phyloP scores from a whole-genome alignment of 2,888 invertebrate genomes.

The Seira musarum region DNA sequence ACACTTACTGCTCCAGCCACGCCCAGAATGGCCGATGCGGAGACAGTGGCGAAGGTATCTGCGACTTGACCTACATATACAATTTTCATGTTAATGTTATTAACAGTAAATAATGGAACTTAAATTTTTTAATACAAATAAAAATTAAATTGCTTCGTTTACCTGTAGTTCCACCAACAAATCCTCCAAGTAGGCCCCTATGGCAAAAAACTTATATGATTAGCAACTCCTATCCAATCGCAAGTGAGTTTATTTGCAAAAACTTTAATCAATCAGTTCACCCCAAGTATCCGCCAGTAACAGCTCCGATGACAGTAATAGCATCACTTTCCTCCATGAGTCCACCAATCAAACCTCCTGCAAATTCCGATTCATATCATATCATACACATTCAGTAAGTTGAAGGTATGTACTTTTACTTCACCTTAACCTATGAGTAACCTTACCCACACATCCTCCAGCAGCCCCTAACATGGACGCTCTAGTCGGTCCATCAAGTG shows the following conservation, averaged over 20 bases:
- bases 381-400: too few species aligned
- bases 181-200: conserved; percentile 42
- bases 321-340: conserved; percentile 21
- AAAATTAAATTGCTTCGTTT: neutral
- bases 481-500: conserved; percentile 21
- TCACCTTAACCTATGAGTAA: neutral
- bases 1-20: conserved; percentile 25
- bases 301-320: conserved; percentile 14
- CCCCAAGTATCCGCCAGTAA: conserved; percentile 47
- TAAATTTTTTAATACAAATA: too few species aligned
- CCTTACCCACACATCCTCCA: conserved; percentile 31
- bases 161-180: conserved; percentile 28
- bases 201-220: too few species aligned
- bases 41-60: conserved; percentile 12
- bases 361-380: neutral
- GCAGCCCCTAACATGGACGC: conserved; percentile 21
- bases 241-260: too few species aligned
- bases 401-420: too few species aligned
- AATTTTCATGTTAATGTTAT: too few species aligned
- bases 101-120: too few species aligned
- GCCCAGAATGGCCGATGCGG: conserved; percentile 15
- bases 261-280: too few species aligned
- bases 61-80: conserved; percentile 15
- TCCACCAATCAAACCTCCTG: conserved; percentile 44
- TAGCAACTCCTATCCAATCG: too few species aligned